Evolutionary conservation across 2,888 invertebrate genomes (phyloP).

Genomic region (Cynaeus angustus): DNA sequence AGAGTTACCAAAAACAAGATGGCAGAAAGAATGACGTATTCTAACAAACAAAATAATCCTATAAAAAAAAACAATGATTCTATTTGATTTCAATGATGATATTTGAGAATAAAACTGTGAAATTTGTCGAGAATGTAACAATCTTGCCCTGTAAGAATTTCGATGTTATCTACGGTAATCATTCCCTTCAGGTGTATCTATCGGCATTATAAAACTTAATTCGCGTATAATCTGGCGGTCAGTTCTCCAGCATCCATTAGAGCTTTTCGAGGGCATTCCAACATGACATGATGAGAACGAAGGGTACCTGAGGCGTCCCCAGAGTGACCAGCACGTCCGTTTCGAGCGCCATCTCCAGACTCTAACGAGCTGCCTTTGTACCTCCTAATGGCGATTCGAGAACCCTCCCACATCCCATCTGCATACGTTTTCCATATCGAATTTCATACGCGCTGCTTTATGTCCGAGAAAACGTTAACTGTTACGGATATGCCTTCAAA

Average conservation of each 20-base stretch:
- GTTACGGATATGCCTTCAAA: slow-evolving; percentile 51
- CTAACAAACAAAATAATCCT: too few species aligned
- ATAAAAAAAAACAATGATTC: too few species aligned
- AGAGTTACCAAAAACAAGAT: too few species aligned
- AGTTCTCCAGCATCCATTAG: slow-evolving; percentile 31
- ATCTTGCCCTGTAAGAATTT: too few species aligned
- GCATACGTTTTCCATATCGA: slow-evolving; percentile 52
- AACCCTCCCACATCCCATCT: slow-evolving; percentile 59
- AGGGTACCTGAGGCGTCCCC: slow-evolving; percentile 69
- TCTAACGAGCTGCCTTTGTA: slow-evolving; percentile 70
- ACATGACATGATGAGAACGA: slow-evolving; percentile 65
- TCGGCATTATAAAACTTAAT: slow-evolving; percentile 30
- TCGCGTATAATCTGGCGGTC: slow-evolving; percentile 26
- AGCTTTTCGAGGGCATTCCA: slow-evolving; percentile 29
- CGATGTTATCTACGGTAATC: background rate
- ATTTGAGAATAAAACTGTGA: too few species aligned
- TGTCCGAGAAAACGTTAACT: slow-evolving; percentile 34
- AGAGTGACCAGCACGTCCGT: slow-evolving; percentile 66
- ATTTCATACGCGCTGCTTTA: slow-evolving; percentile 44
- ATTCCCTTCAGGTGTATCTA: background rate
- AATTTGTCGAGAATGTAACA: too few species aligned
- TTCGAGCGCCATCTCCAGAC: slow-evolving; percentile 62
- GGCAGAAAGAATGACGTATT: too few species aligned
- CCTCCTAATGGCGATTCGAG: slow-evolving; percentile 68
- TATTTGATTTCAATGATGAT: too few species aligned